Base-by-base conservation (phyloP, 1,140 invertebrate species). In the Cylas formicarius region DNA sequence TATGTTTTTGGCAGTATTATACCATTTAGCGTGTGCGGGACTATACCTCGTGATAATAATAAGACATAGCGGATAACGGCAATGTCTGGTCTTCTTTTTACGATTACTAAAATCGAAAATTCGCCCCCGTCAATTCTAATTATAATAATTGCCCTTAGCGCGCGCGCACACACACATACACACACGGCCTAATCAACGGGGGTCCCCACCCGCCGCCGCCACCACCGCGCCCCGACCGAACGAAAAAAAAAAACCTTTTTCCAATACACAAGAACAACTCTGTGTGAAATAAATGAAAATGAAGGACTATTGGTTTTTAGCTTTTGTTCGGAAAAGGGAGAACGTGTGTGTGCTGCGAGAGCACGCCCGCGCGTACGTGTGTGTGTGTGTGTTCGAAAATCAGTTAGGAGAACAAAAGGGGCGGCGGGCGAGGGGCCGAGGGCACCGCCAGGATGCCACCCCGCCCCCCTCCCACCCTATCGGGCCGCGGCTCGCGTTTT, bases 181-280 rank as follows among this genome's bases (percentile, higher is more conserved):
- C n/a, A n/a, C n/a, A n/a, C 5, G 13, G 13, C 9, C 11, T 18
- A 7, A n/a, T 36, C 10, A 21, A 36, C 18, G 20, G 17, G 19
- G 20, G 11, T 14, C 21, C 22, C 36, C 19, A 95, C 70, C 95
- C 91, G 70, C 44, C 35, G 8, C 11, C 36, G 9, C 27, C 26
- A 17, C 29, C 21, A 21, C 40, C 29, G 28, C 19, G 27, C 34
- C 44, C 41, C 51, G 31, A 41, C 50, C n/a, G 11, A 6, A 13
- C 51, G 42, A 45, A 53, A 59, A 59, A 62, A 57, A 57, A 61
- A 60, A 62, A 57, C 55, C 52, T 60, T 57, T 62, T 62, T 62
- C 58, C 56, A 58, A 61, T 61, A 56, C 54, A 55, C 51, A 50
- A 50, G 51, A 47, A 47, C 38, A 55, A 50, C 50, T 56, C 53